Evolutionary conservation across 2,888 invertebrate species (phyloP), one percentile per base, ranked within the genome.

Genomic region (Zygothrica quintamaculata): DNA sequence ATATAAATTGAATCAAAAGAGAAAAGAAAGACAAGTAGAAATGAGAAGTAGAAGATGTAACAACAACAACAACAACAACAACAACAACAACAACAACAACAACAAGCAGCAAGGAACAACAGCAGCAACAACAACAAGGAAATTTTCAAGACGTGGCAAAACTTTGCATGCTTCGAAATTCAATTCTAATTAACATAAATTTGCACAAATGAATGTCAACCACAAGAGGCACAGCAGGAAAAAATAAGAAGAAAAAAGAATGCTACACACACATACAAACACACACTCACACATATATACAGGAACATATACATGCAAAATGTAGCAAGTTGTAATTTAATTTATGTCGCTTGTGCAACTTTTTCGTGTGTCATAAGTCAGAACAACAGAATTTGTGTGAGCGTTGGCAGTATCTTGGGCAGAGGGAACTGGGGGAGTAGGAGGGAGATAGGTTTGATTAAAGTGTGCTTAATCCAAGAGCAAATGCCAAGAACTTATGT

Each of bases 161-260:
- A 77, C 69, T 82, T 80, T 86, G 82, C 78, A 76, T 80, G 72
- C 78, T 69, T 80, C 74, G 76, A 84, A 86, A 84, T 84, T 86
- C 84, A 81, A 84, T 86, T 84, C 81, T 86, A 86, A 84, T 84
- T 84, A 84, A 86, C 84, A 84, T 84, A 84, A 84, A 84, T 84
- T 84, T 84, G 66, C 81, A 84, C 84, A 84, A 84, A 84, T 84
- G 79, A 86, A 81, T 84, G 86, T 86, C 84, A 86, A 84, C 86
- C 82, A 65, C 82, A 80, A 80, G 65, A 66, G 73, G 65, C 67
- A 22, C 18, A 55, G 53, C 56, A 34, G 16, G 37, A 64, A 42
- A 65, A 68, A 64, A 36, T 48, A 9, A 46, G 7, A 55, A 36
- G 12, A 12, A 13, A 15, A 33, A 40, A 12, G 31, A 55, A 34